These are phyloP conservation scores for Ciconia maguari DNA, from an alignment of 2,113 vertebrate genomes.

Conservation along the genomic window DNA sequence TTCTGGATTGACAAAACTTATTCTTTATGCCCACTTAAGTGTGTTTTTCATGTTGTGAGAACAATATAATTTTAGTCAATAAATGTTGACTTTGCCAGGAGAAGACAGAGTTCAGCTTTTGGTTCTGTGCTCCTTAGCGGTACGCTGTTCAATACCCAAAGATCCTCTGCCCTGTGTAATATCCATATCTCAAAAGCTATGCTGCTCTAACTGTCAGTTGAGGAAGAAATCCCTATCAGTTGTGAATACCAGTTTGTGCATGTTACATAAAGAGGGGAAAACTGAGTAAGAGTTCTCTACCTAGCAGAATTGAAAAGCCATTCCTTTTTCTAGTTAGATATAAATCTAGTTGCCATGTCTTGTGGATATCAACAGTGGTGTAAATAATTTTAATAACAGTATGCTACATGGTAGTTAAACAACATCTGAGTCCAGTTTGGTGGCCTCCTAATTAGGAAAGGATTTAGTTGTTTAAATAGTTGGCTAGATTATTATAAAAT, in stretches of 20 bases:
- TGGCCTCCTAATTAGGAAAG: neutral
- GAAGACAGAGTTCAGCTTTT: neutral
- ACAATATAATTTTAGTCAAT: neutral
- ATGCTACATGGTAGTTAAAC: neutral
- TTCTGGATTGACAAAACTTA: neutral
- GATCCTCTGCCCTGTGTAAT: neutral
- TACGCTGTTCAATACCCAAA: neutral
- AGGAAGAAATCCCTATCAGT: neutral
- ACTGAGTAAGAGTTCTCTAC: neutral
- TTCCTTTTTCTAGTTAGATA: neutral
- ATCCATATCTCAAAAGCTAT: neutral
- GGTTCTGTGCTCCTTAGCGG: neutral
- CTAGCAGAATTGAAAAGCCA: neutral
- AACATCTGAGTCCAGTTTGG: neutral
- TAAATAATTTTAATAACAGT: conserved; percentile 30
- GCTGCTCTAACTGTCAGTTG: neutral
- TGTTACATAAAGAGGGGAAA: neutral
- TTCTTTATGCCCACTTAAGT: neutral
- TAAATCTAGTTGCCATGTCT: neutral
- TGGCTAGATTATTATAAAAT: neutral
- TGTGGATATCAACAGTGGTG: neutral
- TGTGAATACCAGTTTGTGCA: neutral
- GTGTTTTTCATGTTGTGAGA: neutral
- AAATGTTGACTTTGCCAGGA: neutral
- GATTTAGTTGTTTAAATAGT: neutral